Conservation (phyloP, 2,888 invertebrate genomes). For the Drosophila silvestris region DNA sequence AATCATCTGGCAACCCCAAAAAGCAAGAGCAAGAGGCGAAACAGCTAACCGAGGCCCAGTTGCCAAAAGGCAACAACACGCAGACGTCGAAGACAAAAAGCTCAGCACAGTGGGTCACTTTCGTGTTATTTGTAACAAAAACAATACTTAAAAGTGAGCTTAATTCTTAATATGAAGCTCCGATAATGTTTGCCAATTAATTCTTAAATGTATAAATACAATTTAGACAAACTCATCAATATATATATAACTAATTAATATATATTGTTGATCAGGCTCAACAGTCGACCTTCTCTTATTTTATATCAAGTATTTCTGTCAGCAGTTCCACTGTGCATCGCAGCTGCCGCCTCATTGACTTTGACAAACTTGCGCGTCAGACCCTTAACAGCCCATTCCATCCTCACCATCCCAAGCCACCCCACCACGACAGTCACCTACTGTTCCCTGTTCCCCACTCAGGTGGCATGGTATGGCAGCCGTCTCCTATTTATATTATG, state of each 20-base stretch:
- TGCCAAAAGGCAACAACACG: constrained; percentile 30
- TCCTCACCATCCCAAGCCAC: background rate
- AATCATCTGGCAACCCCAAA: constrained; percentile 49
- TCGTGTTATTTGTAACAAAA: background rate
- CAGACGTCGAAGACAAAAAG: constrained; percentile 28
- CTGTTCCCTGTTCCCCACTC: background rate
- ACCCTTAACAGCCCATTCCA: constrained; percentile 18
- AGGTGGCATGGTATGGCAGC: constrained; percentile 1
- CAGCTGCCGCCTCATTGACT: constrained; percentile 50
- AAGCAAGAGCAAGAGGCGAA: constrained; percentile 18
- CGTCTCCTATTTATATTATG: constrained; percentile 33
- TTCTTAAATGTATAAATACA: background rate
- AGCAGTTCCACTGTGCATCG: constrained; percentile 23
- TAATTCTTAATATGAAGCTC: too few species aligned
- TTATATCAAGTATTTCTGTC: background rate
- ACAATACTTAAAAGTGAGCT: background rate
- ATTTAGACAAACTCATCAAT: background rate
- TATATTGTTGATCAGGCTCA: background rate
- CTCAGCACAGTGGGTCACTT: constrained; percentile 27
- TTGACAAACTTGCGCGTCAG: constrained; percentile 57
- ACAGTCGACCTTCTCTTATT: background rate
- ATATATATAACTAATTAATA: background rate
- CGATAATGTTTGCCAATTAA: too few species aligned
- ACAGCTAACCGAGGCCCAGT: constrained; percentile 29
- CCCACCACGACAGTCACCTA: background rate